A percentile compares a stretch with the other conserved stretches of the same genome.
Conservation (phyloP, 2,888 invertebrate genomes). For the Tetragonisca angustula region DNA sequence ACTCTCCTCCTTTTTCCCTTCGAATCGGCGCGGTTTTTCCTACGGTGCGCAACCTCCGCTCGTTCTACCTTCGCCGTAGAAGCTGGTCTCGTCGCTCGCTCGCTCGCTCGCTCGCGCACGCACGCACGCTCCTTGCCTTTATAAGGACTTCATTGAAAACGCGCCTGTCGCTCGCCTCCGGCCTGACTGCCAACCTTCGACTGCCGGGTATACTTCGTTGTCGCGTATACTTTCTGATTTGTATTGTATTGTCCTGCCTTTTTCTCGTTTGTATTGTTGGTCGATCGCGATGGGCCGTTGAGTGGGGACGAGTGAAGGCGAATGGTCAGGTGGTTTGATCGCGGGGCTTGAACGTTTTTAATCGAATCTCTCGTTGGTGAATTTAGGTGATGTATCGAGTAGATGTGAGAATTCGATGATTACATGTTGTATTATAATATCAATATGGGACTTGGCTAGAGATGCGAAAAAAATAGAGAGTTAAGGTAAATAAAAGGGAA, state of each 20-base stretch:
- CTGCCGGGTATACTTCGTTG: background rate
- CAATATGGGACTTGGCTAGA: too few species aligned
- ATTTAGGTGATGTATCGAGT: too few species aligned
- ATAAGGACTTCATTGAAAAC: slow-evolving; percentile 78
- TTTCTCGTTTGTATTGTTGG: background rate
- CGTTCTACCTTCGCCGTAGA: slow-evolving; percentile 52
- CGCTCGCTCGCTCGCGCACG: too few species aligned
- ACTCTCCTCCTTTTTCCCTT: slow-evolving; percentile 65
- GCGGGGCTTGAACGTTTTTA: too few species aligned
- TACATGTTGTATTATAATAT: too few species aligned
- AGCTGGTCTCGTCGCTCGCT: slow-evolving; percentile 22
- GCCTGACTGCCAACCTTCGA: background rate
- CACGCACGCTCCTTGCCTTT: slow-evolving; percentile 70
- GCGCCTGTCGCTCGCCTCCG: slow-evolving; percentile 48
- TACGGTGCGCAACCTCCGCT: slow-evolving; percentile 35
- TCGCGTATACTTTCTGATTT: slow-evolving; percentile 7
- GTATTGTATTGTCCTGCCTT: background rate
- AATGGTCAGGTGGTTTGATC: background rate
- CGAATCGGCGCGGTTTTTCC: slow-evolving; percentile 67
- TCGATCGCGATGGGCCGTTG: background rate
- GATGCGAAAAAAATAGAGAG: too few species aligned
- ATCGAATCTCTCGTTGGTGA: too few species aligned
- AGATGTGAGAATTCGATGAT: too few species aligned
- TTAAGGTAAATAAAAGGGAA: too few species aligned
- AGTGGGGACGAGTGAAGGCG: background rate